Base-by-base conservation (phyloP, 92 coral and sea anemone species). In the Epizoanthus ramosus region DNA sequence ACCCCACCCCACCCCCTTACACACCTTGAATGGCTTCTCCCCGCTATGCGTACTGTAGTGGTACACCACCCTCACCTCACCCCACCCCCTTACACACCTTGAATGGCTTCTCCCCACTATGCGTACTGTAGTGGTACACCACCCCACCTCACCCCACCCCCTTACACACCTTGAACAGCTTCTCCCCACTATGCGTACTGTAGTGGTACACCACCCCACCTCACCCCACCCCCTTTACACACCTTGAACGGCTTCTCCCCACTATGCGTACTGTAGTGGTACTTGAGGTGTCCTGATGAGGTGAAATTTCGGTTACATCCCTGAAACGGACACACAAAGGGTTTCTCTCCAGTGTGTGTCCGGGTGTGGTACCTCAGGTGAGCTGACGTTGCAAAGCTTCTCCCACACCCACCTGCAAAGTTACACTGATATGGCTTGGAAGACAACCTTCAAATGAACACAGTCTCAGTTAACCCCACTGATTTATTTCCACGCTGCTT, bases 41-140 rank as follows among this genome's bases (percentile, higher is more conserved):
- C 97, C 94, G 79, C 91, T 93, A 86, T 93, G 97, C 2, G 97
- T 93, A 28, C 94, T 88, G 56, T 86, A 92, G 71, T 93, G 94
- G 65, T 93, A 93, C 61, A 45, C 52, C 52, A 45, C 8, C 52
- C 52, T 7, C 4, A 35, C 39, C 39, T 6, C 53, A 47, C 53
- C 53, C 53, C 53, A 47, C 53, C 10, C 53, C 53, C 53, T 3
- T 45, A 8, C 71, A 25, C 8, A 77, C 82, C 82, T 88, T 91
- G 74, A 93, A 93, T 28, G 93, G 93, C 47, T 88, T 89, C 59
- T 91, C 91, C 13, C 98, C 98, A 79, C 91, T 93, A 87, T 93
- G 98, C 3, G 98, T 93, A 31, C 94, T 88, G 57, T 86, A 92
- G 75, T 93, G 98, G 67, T 93, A 93, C 61, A 45, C 52, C 52